Conservation (phyloP, 2,797 vertebrate species). For the Phataginus tricuspis region DNA sequence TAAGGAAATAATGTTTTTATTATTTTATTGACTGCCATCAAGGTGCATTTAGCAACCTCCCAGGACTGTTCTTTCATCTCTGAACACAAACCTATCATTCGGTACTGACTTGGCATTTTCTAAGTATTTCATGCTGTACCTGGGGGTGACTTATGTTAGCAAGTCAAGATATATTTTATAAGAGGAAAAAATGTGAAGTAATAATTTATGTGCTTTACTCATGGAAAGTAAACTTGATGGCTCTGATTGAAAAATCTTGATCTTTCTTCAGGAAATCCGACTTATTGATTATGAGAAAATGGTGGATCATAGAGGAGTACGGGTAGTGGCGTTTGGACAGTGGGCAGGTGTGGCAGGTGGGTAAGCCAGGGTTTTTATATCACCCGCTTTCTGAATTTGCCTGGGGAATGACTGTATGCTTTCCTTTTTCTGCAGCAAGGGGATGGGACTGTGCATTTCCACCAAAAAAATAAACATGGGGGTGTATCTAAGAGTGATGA, state of each 20-base stretch:
- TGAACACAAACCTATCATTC: not conserved
- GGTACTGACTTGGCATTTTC: not conserved
- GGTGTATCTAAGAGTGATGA: not conserved
- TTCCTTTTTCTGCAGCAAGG: not conserved
- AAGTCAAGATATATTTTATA: constrained; percentile 24
- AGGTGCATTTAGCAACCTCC: not conserved
- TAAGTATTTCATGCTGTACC: not conserved
- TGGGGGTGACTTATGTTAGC: not conserved
- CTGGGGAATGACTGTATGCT: not conserved
- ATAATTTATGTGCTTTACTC: not conserved
- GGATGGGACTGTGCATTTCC: not conserved
- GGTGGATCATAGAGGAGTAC: constrained; percentile 94
- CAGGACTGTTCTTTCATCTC: not conserved
- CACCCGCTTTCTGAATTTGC: not conserved
- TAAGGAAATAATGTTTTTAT: not conserved
- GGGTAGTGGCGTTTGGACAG: constrained; percentile 97
- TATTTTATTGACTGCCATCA: not conserved
- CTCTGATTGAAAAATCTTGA: not conserved
- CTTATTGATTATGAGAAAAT: constrained; percentile 99
- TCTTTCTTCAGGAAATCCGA: constrained; percentile 92
- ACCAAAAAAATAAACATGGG: not conserved
- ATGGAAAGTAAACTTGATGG: not conserved
- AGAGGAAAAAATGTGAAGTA: not conserved
- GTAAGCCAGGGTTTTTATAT: not conserved
- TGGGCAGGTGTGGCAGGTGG: constrained; percentile 99